These are phyloP conservation scores for Synergus laeviventris DNA, from an alignment of 2,888 invertebrate species.

Conservation along the genomic window DNA sequence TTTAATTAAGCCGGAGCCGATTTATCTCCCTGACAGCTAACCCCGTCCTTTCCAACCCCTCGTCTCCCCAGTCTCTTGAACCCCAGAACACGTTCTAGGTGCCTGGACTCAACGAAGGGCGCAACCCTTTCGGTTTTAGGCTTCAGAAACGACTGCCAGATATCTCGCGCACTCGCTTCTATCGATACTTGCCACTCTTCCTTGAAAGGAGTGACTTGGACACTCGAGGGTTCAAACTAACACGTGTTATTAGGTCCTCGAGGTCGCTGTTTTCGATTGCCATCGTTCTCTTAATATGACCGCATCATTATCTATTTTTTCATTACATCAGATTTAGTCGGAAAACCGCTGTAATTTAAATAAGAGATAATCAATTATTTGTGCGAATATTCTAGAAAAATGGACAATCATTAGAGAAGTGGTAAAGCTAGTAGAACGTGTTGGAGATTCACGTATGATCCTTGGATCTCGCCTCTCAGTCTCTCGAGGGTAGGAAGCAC, in stretches of 20 bases:
- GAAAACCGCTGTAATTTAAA: too few species aligned
- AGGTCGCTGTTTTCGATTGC: neutral
- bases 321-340: neutral
- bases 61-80: slow-evolving; percentile 63
- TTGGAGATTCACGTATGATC: slow-evolving; percentile 42
- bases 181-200: slow-evolving; percentile 28
- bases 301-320: too few species aligned
- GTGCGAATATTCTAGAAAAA: slow-evolving; percentile 2
- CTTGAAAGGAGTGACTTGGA: slow-evolving; percentile 24
- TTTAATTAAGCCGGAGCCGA: slow-evolving; percentile 76
- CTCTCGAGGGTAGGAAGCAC: slow-evolving; percentile 54
- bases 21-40: slow-evolving; percentile 76
- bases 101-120: slow-evolving; percentile 51
- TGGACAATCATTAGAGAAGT: neutral
- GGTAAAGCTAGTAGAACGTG: slow-evolving; percentile 13
- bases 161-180: slow-evolving; percentile 18
- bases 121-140: slow-evolving; percentile 56
- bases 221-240: slow-evolving; percentile 2
- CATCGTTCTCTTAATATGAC: too few species aligned
- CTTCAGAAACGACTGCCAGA: slow-evolving; percentile 43
- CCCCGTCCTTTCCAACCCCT: slow-evolving; percentile 62
- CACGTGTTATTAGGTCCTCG: neutral
- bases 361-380: slow-evolving; percentile 2
- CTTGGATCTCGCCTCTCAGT: slow-evolving; percentile 45
- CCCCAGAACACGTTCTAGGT: slow-evolving; percentile 64